Conservation (phyloP, 2,888 invertebrate species). For the Eupithecia insigniata region DNA sequence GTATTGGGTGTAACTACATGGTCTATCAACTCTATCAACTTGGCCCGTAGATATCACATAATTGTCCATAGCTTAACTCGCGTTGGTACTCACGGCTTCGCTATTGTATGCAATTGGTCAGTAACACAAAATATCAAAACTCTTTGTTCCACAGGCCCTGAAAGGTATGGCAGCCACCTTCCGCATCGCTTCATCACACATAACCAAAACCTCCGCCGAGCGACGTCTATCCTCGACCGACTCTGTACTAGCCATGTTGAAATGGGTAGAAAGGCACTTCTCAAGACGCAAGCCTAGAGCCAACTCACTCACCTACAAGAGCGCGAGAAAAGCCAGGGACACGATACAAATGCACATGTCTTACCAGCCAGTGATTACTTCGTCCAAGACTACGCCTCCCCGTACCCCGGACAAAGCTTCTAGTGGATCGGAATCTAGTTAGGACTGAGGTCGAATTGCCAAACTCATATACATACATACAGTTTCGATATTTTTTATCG, state of each 20-base stretch:
- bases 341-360: constrained; percentile 92
- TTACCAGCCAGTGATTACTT: constrained; percentile 77
- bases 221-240: constrained; percentile 94
- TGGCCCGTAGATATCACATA: too few species aligned
- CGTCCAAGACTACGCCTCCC: constrained; percentile 69
- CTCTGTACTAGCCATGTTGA: constrained; percentile 94
- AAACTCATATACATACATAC: not conserved
- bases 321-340: constrained; percentile 85
- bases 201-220: constrained; percentile 94
- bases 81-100: too few species aligned
- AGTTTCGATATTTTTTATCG: not conserved
- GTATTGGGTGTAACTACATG: too few species aligned
- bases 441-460: constrained; percentile 38
- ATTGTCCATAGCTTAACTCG: too few species aligned
- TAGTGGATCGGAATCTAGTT: constrained; percentile 77
- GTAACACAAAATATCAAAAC: not conserved
- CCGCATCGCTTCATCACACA: constrained; percentile 92
- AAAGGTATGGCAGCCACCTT: constrained; percentile 97
- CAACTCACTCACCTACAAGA: constrained; percentile 86
- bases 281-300: constrained; percentile 90
- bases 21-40: too few species aligned
- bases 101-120: too few species aligned
- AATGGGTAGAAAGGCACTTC: constrained; percentile 95
- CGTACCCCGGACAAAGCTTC: constrained; percentile 65
- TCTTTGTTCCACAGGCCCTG: constrained; percentile 85